Conservation (phyloP, 1,140 invertebrate genomes). For the Dolichoris vasculosae region DNA sequence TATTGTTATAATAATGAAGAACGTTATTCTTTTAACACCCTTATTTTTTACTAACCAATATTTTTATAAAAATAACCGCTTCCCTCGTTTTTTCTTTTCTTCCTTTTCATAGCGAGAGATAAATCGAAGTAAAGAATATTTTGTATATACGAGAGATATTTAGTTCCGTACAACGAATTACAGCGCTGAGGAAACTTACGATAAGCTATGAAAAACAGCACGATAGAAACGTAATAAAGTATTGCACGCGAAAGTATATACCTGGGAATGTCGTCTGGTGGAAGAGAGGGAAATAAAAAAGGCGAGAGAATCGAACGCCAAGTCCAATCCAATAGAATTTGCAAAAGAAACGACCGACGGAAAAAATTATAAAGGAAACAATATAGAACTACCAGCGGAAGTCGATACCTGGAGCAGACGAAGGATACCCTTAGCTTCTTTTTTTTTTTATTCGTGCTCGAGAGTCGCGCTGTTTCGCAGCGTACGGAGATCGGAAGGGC, state of each 20-base stretch:
- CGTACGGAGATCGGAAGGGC: background rate
- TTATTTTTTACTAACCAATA: background rate
- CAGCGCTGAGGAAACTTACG: background rate
- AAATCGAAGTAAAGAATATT: background rate
- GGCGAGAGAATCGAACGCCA: background rate
- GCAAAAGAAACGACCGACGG: background rate
- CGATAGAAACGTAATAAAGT: slow-evolving; percentile 14
- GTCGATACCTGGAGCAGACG: background rate
- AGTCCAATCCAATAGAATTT: slow-evolving; percentile 1
- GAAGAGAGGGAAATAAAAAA: background rate
- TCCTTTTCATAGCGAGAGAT: background rate
- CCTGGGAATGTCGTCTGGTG: background rate
- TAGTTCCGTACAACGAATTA: background rate
- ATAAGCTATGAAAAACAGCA: background rate
- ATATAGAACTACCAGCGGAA: background rate
- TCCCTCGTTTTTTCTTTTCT: background rate
- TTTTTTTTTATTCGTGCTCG: background rate
- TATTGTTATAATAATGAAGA: background rate
- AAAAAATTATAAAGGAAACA: slow-evolving; percentile 33
- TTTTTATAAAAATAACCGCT: background rate
- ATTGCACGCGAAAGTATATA: slow-evolving; percentile 9
- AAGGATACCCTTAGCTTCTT: background rate
- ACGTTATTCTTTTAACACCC: background rate
- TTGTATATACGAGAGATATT: slow-evolving; percentile 16
- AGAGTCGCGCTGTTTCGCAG: no score